Base-by-base conservation (phyloP, 2,888 invertebrate genomes). In the Pediacus dermestoides region DNA sequence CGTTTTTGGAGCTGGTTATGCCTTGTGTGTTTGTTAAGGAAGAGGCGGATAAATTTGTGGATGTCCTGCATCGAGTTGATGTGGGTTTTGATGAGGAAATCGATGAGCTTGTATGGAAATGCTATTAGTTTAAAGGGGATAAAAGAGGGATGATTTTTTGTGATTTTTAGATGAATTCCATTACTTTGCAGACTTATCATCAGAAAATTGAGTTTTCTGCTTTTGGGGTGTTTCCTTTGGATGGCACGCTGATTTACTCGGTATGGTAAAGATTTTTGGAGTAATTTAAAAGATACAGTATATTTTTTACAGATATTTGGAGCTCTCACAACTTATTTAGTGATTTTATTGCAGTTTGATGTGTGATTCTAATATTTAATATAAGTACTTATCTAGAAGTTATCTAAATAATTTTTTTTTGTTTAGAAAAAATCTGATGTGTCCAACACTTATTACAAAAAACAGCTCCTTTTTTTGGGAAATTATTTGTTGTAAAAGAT, bases 131-230 rank as follows among this genome's bases (percentile, higher is more conserved):
- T 13, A 2, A 27, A 27, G n/a, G n/a, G n/a, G n/a, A n/a, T n/a
- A n/a, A n/a, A n/a, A n/a, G n/a, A n/a, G n/a, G n/a, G 21, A 16
- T 11, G 13, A 2, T 39, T 28, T n/a, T 22, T 34, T 2, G 12
- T 31, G 16, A 14, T 15, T 48, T 44, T 30, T 16, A 50, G 46
- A 7, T 46, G n/a, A 39, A 48, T 16, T 25, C 33, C 9, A 26
- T 53, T 11, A 32, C 44, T 12, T 35, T 54, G 16, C 52, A 54
- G 37, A 37, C 36, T 6, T 37, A 35, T 16, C 46, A 52, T 25
- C 43, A 50, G 11, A 46, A 37, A 39, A 30, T 54, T 14, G 36
- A 40, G 14, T 54, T 54, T 44, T 36, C 48, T 3, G 42, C 45
- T 9, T 42, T 45, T 13, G 52, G 41, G 4, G 33, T 54, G 1